phyloP scores from a whole-genome alignment of 2,797 vertebrate species.

The Alectoris magna region DNA sequence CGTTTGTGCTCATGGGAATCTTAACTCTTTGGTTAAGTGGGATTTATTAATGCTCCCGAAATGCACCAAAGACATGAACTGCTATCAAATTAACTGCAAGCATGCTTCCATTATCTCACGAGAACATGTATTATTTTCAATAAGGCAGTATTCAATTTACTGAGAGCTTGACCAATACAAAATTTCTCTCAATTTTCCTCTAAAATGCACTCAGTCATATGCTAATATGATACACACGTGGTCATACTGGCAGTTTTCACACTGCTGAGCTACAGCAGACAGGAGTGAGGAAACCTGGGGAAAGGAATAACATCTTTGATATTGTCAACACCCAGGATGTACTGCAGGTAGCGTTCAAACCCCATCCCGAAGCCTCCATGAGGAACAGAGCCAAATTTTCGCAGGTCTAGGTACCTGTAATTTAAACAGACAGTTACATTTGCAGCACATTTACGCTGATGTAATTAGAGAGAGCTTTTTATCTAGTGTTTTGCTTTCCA shows the following conservation, averaged over 20 bases:
- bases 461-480: not conserved
- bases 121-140: not conserved
- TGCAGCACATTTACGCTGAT: not conserved
- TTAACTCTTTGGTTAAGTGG: constrained; percentile 33
- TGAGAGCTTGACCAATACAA: not conserved
- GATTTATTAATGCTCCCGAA: constrained; percentile 14
- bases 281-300: constrained; percentile 92
- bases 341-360: constrained; percentile 95
- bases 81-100: not conserved
- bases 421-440: constrained; percentile 52
- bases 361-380: constrained; percentile 98
- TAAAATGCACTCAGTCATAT: not conserved
- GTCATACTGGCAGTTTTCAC: not conserved
- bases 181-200: not conserved
- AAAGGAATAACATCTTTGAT: constrained; percentile 98
- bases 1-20: not conserved
- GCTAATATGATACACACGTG: not conserved
- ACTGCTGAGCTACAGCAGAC: constrained; percentile 82
- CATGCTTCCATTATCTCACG: not conserved
- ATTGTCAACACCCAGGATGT: constrained; percentile 92
- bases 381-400: constrained; percentile 91
- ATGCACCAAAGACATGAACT: not conserved
- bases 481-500: constrained; percentile 1
- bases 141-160: not conserved
- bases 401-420: constrained; percentile 95